These are phyloP conservation scores for Drosophila funebris DNA, from an alignment of 1,140 invertebrate species.

Conservation along the genomic window DNA sequence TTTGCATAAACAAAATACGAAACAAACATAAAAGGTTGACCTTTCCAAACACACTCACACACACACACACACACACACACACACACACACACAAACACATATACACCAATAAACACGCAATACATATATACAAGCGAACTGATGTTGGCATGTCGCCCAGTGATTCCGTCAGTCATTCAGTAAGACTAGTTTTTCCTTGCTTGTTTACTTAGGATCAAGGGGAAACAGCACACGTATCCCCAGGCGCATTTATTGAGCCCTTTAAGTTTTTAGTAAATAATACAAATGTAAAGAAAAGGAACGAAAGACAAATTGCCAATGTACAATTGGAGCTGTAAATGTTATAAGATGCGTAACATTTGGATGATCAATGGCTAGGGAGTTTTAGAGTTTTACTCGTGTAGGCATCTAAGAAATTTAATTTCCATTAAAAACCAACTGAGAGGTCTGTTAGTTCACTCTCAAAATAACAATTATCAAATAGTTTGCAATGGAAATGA, in stretches of 20 bases:
- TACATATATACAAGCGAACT: slow-evolving; percentile 2
- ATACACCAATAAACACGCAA: neutral
- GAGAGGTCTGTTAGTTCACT: slow-evolving; percentile 5
- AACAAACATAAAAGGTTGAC: slow-evolving; percentile 75
- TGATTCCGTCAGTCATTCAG: slow-evolving; percentile 39
- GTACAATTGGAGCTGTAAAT: slow-evolving; percentile 51
- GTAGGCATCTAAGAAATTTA: slow-evolving; percentile 65
- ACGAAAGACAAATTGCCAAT: slow-evolving; percentile 63
- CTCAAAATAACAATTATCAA: slow-evolving; percentile 33
- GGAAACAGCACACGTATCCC: slow-evolving; percentile 57
- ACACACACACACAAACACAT: slow-evolving; percentile 26
- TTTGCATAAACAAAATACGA: slow-evolving; percentile 82
- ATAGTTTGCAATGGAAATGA: slow-evolving; percentile 67
- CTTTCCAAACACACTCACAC: slow-evolving; percentile 45
- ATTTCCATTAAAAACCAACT: slow-evolving; percentile 59
- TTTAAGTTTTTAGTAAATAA: slow-evolving; percentile 82
- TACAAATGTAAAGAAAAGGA: slow-evolving; percentile 56
- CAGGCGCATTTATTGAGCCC: slow-evolving; percentile 75
- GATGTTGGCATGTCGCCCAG: slow-evolving; percentile 34
- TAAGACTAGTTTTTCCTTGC: slow-evolving; percentile 41
- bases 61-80: slow-evolving; percentile 31
- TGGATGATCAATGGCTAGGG: slow-evolving; percentile 59
- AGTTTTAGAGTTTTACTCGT: slow-evolving; percentile 14
- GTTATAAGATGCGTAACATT: slow-evolving; percentile 56
- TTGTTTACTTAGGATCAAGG: slow-evolving; percentile 78